These are phyloP conservation scores for Leptodactylus fallax DNA, from an alignment of 2,797 vertebrate species.

Conservation along the genomic window DNA sequence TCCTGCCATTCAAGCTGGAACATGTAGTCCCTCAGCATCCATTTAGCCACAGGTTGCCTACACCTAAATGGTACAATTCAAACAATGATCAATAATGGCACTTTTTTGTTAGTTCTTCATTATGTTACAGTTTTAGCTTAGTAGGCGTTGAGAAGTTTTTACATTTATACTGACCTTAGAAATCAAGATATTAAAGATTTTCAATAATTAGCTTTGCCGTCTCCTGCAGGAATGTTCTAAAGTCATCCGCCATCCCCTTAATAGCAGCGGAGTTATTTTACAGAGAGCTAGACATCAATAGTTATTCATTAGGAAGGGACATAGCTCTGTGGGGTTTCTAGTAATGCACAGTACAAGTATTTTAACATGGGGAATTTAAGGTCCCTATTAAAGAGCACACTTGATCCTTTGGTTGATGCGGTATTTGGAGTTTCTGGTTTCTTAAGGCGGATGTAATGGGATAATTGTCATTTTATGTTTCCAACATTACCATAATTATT, in stretches of 20 bases:
- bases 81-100: not conserved
- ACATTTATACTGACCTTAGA: slow-evolving; percentile 1
- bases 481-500: not conserved
- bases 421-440: slow-evolving; percentile 5
- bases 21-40: not conserved
- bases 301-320: slow-evolving; percentile 31
- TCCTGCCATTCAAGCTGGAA: not conserved
- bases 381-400: not conserved
- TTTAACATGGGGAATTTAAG: slow-evolving; percentile 11
- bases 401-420: not conserved
- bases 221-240: slow-evolving; percentile 26
- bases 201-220: slow-evolving; percentile 26
- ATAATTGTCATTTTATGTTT: slow-evolving; percentile 18
- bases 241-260: slow-evolving; percentile 11
- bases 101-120: not conserved
- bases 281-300: slow-evolving; percentile 37
- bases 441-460: not conserved
- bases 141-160: not conserved
- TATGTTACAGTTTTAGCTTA: not conserved
- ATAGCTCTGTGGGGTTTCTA: slow-evolving; percentile 22
- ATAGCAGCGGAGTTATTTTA: not conserved
- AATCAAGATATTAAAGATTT: slow-evolving; percentile 35
- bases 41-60: not conserved
- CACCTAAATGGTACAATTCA: not conserved
- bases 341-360: slow-evolving; percentile 35